Percentiles rank a stretch among this genome's conserved stretches.
Conservation (phyloP, 1,140 invertebrate species). For the Drosophila pseudoananassae region DNA sequence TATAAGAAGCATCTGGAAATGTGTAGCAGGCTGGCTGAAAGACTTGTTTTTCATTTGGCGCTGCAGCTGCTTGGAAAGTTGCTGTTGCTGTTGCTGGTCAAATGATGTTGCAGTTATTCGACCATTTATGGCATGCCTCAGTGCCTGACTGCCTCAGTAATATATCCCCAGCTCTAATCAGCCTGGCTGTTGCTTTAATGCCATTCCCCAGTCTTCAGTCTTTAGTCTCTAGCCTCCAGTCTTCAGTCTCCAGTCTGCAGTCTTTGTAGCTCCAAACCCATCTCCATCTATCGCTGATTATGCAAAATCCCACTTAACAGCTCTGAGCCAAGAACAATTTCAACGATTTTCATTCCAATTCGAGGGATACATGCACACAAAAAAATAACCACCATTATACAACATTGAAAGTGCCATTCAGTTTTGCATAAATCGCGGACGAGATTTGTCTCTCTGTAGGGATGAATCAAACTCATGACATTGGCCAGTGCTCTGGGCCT, state of each 20-base stretch:
- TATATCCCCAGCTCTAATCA: no score
- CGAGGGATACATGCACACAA: not conserved
- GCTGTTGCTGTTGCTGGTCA: conserved; percentile 58
- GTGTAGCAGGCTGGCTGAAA: conserved; percentile 46
- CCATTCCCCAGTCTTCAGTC: conserved; percentile 1
- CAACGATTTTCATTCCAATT: not conserved
- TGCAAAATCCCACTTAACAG: conserved; percentile 29
- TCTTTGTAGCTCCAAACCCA: conserved; percentile 1
- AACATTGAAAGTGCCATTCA: not conserved
- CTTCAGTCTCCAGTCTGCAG: not conserved
- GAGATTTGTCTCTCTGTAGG: not conserved
- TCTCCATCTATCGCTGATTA: conserved; percentile 24
- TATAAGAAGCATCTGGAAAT: conserved; percentile 50
- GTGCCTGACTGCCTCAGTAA: conserved; percentile 20
- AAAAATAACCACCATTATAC: not conserved
- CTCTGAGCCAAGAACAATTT: conserved; percentile 28
- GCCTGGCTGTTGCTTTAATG: not conserved
- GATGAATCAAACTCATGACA: conserved; percentile 48
- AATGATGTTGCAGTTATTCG: conserved; percentile 77
- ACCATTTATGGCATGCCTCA: conserved; percentile 72
- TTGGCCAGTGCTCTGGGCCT: conserved; percentile 32
- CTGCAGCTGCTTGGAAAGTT: conserved; percentile 67
- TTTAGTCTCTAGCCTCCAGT: not conserved
- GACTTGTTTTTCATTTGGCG: conserved; percentile 31
- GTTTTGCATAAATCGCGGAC: not conserved